Percentiles rank a stretch among this genome's conserved stretches.
phyloP scores from a whole-genome alignment of 2,888 invertebrate genomes.

The Trichopoda pennipes region DNA sequence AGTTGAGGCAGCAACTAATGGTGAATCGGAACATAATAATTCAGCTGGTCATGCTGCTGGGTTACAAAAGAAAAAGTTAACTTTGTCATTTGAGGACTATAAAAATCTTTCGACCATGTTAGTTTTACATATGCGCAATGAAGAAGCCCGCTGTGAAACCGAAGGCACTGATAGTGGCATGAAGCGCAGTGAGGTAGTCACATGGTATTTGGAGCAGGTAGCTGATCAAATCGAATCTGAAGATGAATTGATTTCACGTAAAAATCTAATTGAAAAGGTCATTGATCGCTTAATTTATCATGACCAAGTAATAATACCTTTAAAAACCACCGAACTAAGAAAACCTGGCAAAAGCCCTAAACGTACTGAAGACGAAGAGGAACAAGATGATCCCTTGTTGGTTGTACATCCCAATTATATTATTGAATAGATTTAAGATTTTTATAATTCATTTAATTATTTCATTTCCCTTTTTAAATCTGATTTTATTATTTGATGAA shows the following conservation, averaged over 20 bases:
- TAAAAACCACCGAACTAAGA: slow-evolving; percentile 77
- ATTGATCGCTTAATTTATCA: slow-evolving; percentile 94
- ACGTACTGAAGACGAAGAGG: slow-evolving; percentile 71
- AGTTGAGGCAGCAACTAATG: slow-evolving; percentile 44
- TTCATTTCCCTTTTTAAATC: too few species aligned
- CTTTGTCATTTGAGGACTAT: slow-evolving; percentile 95
- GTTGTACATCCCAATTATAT: slow-evolving; percentile 99
- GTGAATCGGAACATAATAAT: slow-evolving; percentile 80
- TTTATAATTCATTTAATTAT: slow-evolving; percentile 20
- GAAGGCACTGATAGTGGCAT: slow-evolving; percentile 85
- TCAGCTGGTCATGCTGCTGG: slow-evolving; percentile 39
- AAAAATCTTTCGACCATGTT: slow-evolving; percentile 95
- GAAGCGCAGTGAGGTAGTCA: slow-evolving; percentile 90
- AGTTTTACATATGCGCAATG: slow-evolving; percentile 92
- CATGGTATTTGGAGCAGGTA: slow-evolving; percentile 96
- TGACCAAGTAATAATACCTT: slow-evolving; percentile 80
- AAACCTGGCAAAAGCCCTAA: slow-evolving; percentile 67
- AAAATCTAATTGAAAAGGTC: slow-evolving; percentile 95
- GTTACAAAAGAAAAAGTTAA: slow-evolving; percentile 87
- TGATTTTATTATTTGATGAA: too few species aligned
- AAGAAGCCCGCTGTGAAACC: slow-evolving; percentile 87
- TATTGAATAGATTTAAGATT: slow-evolving; percentile 83
- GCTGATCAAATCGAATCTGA: slow-evolving; percentile 94
- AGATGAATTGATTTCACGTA: slow-evolving; percentile 93
- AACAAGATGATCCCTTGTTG: slow-evolving; percentile 89